Percentiles rank a stretch among this genome's conserved stretches.
These are phyloP conservation scores for Marasmarcha lunaedactyla DNA, from an alignment of 2,888 invertebrate species.

Conservation along the genomic window DNA sequence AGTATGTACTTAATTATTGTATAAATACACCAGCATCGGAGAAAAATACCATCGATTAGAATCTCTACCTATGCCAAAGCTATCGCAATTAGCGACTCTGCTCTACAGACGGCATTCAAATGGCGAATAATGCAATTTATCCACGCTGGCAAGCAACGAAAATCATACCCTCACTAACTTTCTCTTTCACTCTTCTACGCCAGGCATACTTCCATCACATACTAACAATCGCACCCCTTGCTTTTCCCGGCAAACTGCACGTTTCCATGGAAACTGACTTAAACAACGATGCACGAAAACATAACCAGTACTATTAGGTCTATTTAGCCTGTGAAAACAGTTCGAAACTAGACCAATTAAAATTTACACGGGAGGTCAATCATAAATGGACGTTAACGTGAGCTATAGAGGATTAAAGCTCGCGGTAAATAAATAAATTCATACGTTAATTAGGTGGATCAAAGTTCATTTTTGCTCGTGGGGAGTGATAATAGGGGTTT, in stretches of 20 bases:
- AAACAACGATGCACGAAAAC: constrained; percentile 39
- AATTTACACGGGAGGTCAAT: constrained; percentile 27
- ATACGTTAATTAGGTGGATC: constrained; percentile 36
- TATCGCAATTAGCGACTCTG: too few relatives aligned
- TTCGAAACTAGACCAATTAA: too few relatives aligned
- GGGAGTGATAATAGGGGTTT: constrained; percentile 17
- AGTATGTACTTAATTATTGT: too few relatives aligned
- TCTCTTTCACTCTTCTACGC: constrained; percentile 23
- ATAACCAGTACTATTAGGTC: constrained; percentile 36
- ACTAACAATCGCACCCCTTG: constrained; percentile 38
- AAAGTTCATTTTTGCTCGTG: constrained; percentile 38
- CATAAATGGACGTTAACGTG: constrained; percentile 23
- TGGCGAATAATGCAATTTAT: constrained; percentile 55
- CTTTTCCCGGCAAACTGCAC: constrained; percentile 39
- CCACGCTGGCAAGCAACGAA: constrained; percentile 40
- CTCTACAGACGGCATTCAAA: constrained; percentile 21
- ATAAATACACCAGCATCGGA: too few relatives aligned
- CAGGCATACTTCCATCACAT: constrained; percentile 16
- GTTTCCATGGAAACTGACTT: constrained; percentile 52
- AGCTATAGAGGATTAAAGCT: constrained; percentile 23
- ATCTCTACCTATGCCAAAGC: neutral
- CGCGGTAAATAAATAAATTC: constrained; percentile 32
- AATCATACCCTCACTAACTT: constrained; percentile 38
- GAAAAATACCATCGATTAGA: too few relatives aligned
- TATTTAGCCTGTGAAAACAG: constrained; percentile 18